Percentiles rank a stretch among this genome's conserved stretches.
phyloP scores from a whole-genome alignment of 2,888 invertebrate genomes.

The Lumbricus terrestris region DNA sequence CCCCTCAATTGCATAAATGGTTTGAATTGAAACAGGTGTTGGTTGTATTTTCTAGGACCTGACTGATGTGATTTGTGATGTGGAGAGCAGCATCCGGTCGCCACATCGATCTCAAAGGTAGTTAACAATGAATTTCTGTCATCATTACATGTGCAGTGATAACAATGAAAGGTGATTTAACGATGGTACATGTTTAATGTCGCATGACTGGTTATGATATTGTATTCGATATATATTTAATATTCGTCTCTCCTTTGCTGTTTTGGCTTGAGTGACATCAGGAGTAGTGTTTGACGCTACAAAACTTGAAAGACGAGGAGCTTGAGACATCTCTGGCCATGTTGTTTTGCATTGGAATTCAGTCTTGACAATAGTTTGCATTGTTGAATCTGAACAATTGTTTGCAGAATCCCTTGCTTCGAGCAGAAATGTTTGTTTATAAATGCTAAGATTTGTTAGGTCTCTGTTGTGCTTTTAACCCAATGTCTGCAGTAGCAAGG shows the following conservation, averaged over 20 bases:
- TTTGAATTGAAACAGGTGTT: neutral
- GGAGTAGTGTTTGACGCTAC: neutral
- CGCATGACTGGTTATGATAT: neutral
- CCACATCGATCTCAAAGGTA: slow-evolving; percentile 17
- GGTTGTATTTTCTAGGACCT: slow-evolving; percentile 18
- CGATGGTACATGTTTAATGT: neutral
- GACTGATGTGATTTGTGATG: slow-evolving; percentile 10
- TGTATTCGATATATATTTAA: neutral
- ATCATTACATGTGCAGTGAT: neutral
- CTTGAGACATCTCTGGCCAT: no score
- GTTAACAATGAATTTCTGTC: neutral
- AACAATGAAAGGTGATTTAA: neutral
- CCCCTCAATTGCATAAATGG: no score
- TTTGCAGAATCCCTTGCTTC: neutral
- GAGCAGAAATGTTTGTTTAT: neutral
- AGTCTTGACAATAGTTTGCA: neutral
- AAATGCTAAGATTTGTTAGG: neutral
- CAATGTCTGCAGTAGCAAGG: neutral
- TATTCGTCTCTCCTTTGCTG: neutral
- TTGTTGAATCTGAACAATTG: neutral
- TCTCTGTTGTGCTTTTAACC: neutral
- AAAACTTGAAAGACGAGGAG: neutral
- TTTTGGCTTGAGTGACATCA: neutral
- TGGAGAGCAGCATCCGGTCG: slow-evolving; percentile 14
- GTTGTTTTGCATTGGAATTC: neutral